A percentile compares a stretch with the other conserved stretches of the same genome.
phyloP scores from a whole-genome alignment of 2,113 vertebrate genomes.

The Macrotis lagotis region DNA sequence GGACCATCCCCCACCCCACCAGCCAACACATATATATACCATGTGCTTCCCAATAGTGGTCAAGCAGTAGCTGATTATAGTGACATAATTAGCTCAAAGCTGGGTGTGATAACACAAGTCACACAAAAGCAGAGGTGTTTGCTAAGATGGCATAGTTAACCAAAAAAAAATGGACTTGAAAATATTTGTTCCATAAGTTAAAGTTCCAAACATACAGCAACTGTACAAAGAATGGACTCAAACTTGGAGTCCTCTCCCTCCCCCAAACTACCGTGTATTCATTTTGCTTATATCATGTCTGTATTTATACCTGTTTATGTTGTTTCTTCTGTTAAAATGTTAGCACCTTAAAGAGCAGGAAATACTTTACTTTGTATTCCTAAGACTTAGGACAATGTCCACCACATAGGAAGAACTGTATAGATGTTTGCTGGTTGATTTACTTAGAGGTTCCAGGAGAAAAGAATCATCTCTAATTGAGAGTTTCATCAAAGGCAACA shows the following conservation, averaged over 20 bases:
- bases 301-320: background rate
- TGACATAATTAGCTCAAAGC: too few relatives aligned
- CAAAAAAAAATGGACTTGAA: background rate
- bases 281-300: background rate
- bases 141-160: background rate
- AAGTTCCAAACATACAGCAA: background rate
- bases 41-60: background rate
- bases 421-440: background rate
- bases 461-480: too few relatives aligned
- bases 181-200: background rate
- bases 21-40: too few relatives aligned
- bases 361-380: background rate
- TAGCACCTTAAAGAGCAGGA: too few relatives aligned
- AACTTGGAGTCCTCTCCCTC: background rate
- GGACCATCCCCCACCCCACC: too few relatives aligned
- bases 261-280: background rate
- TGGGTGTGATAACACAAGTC: too few relatives aligned
- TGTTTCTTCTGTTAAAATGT: too few relatives aligned
- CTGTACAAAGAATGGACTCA: background rate
- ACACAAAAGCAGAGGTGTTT: background rate
- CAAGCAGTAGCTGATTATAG: background rate
- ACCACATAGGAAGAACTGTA: background rate
- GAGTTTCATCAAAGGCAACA: background rate
- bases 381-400: background rate
- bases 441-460: background rate